Evolutionary conservation across 2,797 vertebrate species (phyloP), one percentile per base, ranked within the genome.

Genomic region (Hydrophis major): DNA sequence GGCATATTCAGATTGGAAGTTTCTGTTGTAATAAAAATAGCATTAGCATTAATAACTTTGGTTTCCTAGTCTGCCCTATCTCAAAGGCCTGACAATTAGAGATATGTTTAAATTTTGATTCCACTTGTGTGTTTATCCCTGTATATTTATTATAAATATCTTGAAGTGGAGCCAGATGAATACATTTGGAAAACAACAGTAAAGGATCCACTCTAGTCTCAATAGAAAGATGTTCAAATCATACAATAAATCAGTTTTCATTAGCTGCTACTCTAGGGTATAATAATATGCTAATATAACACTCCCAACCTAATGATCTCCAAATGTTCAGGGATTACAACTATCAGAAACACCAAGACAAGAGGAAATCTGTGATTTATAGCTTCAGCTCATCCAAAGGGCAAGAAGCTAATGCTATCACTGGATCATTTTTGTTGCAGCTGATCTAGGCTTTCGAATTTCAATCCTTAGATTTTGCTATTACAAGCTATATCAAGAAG

Each of bases 401-500:
- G 37, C 8, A 22, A 83, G 37, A 12, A 83, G 25, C 18, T 83
- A 42, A 83, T 47, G 74, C 22, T 25, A 50, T 50, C 20, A 47
- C 74, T 47, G 20, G 74, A 83, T 83, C 20, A 47, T 83, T 47
- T 83, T 83, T 47, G 37, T 12, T 83, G 74, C 37, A 83, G 74
- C 37, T 83, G 37, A 25, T 25, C 20, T 47, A 37, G 8, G 74
- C 74, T 25, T 83, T 47, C 0, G 6, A 50, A 50, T 50, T 50
- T 50, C 50, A 10, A 5, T 4, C 20, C 22, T 47, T 47, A 47
- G 74, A 25, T 47, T 83, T 83, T 83, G 74, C 8, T 47, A 47
- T 83, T 28, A 32, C 91, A 95, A 92, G 4, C 1, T 88, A 42
- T 90, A 5, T n/a, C 74, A 16, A 63, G 93, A 93, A 93, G 74